Evolutionary conservation across 2,888 invertebrate species (phyloP).

Genomic region (Phrixothrix hirtus): DNA sequence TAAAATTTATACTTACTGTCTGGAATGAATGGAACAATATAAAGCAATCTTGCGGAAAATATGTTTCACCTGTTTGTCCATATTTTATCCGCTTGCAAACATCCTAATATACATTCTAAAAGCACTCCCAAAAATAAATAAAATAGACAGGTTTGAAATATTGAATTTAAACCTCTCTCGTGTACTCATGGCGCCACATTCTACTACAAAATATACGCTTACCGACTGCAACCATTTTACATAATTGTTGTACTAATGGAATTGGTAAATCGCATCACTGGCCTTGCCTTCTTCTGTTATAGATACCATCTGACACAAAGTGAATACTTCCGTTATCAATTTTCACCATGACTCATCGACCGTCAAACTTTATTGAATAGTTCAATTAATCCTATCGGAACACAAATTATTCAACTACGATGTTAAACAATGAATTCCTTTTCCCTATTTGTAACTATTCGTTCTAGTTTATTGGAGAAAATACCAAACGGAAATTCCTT

Average conservation of each 20-base stretch:
- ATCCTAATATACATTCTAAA: too few relatives aligned
- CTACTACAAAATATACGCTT: conserved; percentile 42
- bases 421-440: background rate
- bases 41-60: too few relatives aligned
- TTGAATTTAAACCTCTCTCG: conserved; percentile 27
- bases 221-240: conserved; percentile 46
- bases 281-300: background rate
- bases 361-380: background rate
- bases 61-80: too few relatives aligned
- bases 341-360: background rate
- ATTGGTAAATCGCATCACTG: conserved; percentile 42
- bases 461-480: background rate
- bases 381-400: background rate
- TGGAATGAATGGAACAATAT: too few relatives aligned
- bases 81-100: too few relatives aligned
- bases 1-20: too few relatives aligned
- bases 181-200: conserved; percentile 26
- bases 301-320: background rate
- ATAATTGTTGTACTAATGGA: conserved; percentile 47
- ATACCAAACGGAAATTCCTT: background rate
- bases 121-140: conserved; percentile 29
- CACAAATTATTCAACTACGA: background rate
- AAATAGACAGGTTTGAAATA: conserved; percentile 25
- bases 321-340: background rate
- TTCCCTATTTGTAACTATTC: background rate